A percentile compares a stretch with the other conserved stretches of the same genome.
These are phyloP conservation scores for Villa cingulata DNA, from an alignment of 2,888 invertebrate species.

Conservation along the genomic window DNA sequence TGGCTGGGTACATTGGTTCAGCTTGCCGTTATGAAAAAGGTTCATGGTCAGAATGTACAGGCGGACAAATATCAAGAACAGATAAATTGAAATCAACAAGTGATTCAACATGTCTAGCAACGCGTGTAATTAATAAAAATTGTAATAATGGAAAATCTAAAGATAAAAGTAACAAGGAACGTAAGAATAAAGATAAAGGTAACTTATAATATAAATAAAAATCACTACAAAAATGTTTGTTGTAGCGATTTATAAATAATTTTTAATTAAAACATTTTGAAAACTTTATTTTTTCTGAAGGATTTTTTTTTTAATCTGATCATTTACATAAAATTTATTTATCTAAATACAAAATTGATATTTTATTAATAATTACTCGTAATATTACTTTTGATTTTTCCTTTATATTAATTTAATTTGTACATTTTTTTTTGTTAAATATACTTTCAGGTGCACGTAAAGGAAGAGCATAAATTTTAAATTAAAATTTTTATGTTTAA, in stretches of 20 bases:
- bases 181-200: constrained; percentile 40
- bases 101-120: constrained; percentile 69
- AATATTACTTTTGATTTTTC: not conserved
- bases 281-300: no score
- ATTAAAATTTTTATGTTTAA: not conserved
- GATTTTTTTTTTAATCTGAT: no score
- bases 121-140: constrained; percentile 70
- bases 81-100: constrained; percentile 72
- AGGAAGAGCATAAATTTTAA: not conserved
- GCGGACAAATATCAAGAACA: constrained; percentile 68
- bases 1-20: constrained; percentile 14
- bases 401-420: no score
- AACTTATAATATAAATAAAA: no score
- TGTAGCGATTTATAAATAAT: no score
- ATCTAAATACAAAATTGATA: no score
- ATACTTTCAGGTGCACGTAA: not conserved
- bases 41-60: constrained; percentile 70
- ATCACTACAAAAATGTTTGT: no score
- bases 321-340: no score
- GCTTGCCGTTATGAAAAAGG: constrained; percentile 86
- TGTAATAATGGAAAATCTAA: constrained; percentile 63
- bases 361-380: no score
- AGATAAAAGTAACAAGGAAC: constrained; percentile 37
- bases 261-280: no score
- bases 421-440: no score